Conservation (phyloP, 1,140 invertebrate species). For the Zophobas morio region DNA sequence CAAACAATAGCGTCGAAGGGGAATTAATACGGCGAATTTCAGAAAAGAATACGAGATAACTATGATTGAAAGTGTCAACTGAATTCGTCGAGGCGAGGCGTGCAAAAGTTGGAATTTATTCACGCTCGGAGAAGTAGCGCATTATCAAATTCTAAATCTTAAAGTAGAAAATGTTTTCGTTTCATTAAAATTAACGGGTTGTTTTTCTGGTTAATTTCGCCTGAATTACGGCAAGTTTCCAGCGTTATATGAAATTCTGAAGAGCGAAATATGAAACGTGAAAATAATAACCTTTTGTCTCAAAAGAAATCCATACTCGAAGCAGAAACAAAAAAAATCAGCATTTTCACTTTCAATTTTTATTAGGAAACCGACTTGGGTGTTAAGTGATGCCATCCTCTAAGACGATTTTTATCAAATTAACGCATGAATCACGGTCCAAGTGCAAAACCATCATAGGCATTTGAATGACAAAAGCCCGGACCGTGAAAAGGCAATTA, state of each 20-base stretch:
- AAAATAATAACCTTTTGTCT: neutral
- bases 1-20: no score
- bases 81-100: no score
- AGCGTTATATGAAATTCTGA: neutral
- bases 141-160: neutral
- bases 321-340: no score
- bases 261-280: neutral
- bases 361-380: no score
- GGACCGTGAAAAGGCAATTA: constrained; percentile 12
- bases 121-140: neutral
- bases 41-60: no score
- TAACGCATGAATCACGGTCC: neutral
- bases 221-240: neutral
- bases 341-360: no score
- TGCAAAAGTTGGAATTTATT: neutral
- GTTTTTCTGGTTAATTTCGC: neutral
- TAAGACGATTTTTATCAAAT: constrained; percentile 11
- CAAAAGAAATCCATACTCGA: no score
- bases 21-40: no score
- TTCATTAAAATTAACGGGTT: constrained; percentile 17
- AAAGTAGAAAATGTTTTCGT: constrained; percentile 15
- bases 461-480: constrained; percentile 38
- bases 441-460: neutral
- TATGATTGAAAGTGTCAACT: no score
- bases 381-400: no score